Evolutionary conservation across 2,888 invertebrate genomes (phyloP), one percentile per base, ranked within the genome.

Genomic region (Steinernema carpocapsae): DNA sequence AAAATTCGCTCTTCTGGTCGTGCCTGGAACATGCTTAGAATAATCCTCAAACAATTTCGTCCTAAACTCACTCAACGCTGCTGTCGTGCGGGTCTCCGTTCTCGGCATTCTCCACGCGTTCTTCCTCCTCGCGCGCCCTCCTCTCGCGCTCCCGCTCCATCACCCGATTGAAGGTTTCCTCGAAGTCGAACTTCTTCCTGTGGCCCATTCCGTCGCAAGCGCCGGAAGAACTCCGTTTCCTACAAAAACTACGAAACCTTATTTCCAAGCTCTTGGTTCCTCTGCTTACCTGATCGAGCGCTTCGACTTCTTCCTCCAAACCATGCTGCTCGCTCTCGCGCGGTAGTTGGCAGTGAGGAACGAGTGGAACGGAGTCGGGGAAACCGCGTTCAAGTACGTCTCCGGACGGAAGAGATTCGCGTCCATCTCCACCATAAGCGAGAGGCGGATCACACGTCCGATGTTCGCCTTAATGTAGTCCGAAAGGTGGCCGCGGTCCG

Each of bases 321-420:
- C 80, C 76, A 86, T 85, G 74, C 81, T 81, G 75, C 85, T 82
- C 48, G 83, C 84, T 71, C 86, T 51, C 4, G 86, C 86, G 70
- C 84, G 82, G 78, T 86, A 86, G 74, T 86, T 86, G 6, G 83
- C 81, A 0, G 86, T 86, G 3, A 86, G 78, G 70, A 86, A 86
- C 0, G 86, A 86, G 48, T 82, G 81, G 46, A 80, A 76, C 0
- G 86, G 86, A 14, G 86, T 86, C 24, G 86, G 86, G 19, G 83
- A 82, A 3, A 84, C 78, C 10, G 79, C 82, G 71, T 80, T 80
- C 37, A 86, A 74, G 71, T 86, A 86, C 52, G 82, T 80, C 76
- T 81, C 83, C 10, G 85, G 84, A 29, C 82, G 81, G 78, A 86
- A 86, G 7, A 83, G 77, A 12, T 78, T 75, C 6, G 80, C 72